Conservation (phyloP, 2,888 invertebrate genomes). For the Halictus ligatus region DNA sequence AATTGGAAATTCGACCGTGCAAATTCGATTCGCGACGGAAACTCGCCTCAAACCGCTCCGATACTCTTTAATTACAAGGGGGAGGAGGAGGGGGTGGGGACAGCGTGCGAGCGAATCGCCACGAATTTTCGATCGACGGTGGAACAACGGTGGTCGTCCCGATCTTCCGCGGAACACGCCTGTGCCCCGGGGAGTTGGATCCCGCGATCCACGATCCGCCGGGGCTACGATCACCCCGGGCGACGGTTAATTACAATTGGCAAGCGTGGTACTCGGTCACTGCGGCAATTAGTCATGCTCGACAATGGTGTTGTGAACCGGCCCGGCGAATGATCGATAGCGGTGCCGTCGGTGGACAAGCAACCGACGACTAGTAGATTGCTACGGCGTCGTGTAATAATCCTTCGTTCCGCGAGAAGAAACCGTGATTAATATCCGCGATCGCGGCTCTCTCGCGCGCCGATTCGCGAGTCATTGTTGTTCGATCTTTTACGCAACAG, state of each 20-base stretch:
- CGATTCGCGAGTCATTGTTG: not conserved
- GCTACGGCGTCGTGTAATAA: constrained; percentile 65
- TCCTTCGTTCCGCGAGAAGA: constrained; percentile 62
- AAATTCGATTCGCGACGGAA: constrained; percentile 58
- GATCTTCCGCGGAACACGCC: constrained; percentile 50
- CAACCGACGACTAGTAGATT: constrained; percentile 62
- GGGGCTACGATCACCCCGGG: constrained; percentile 47
- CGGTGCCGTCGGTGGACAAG: constrained; percentile 67
- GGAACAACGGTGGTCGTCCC: constrained; percentile 22
- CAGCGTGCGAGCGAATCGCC: not conserved
- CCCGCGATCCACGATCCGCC: constrained; percentile 34
- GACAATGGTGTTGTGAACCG: constrained; percentile 72
- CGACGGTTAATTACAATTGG: constrained; percentile 73
- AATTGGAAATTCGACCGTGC: constrained; percentile 57
- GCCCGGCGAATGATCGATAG: constrained; percentile 76
- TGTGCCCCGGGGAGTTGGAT: constrained; percentile 43
- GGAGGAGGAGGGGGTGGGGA: no score
- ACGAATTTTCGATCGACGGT: constrained; percentile 23
- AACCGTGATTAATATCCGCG: constrained; percentile 71
- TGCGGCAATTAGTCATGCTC: constrained; percentile 77
- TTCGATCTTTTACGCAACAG: not conserved
- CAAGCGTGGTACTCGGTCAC: constrained; percentile 70
- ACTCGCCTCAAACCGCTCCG: constrained; percentile 33
- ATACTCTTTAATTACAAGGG: constrained; percentile 43
- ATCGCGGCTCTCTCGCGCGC: not conserved